A percentile compares a stretch with the other conserved stretches of the same genome.
Conservation (phyloP, 1,140 invertebrate genomes). For the Drosophila erecta region DNA sequence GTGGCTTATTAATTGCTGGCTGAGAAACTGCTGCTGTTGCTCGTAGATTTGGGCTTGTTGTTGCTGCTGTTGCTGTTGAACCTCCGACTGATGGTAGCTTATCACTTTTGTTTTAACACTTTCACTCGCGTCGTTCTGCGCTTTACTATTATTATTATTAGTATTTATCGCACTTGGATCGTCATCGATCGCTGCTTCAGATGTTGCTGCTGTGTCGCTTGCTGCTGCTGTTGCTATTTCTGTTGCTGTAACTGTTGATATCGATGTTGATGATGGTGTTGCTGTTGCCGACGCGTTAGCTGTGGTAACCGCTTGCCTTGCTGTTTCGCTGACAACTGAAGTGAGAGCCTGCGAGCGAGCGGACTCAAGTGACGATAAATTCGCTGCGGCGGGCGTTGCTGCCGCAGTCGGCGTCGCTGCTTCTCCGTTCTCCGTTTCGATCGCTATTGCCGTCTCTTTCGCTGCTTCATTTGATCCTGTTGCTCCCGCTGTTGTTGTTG, state of each 20-base stretch:
- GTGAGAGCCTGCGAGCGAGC: slow-evolving; percentile 64
- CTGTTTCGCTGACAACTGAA: slow-evolving; percentile 83
- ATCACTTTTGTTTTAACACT: slow-evolving; percentile 81
- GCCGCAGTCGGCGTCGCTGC: slow-evolving; percentile 36
- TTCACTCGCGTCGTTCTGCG: slow-evolving; percentile 65
- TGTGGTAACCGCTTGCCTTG: slow-evolving; percentile 76
- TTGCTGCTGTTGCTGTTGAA: slow-evolving; percentile 34
- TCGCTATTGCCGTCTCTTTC: slow-evolving; percentile 65
- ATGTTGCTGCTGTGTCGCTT: slow-evolving; percentile 17
- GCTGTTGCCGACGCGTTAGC: slow-evolving; percentile 33
- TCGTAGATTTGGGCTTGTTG: slow-evolving; percentile 46
- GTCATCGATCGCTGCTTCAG: slow-evolving; percentile 27
- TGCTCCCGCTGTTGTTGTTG: slow-evolving; percentile 44
- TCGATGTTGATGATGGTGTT: slow-evolving; percentile 9
- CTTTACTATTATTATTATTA: slow-evolving; percentile 33
- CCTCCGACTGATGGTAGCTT: slow-evolving; percentile 68
- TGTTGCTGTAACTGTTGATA: slow-evolving; percentile 27
- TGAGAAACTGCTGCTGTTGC: slow-evolving; percentile 52
- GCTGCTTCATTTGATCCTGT: slow-evolving; percentile 43
- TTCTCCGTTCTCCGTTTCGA: slow-evolving; percentile 23
- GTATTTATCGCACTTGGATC: slow-evolving; percentile 64
- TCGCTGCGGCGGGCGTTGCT: slow-evolving; percentile 60
- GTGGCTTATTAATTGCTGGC: slow-evolving; percentile 44
- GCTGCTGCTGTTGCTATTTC: slow-evolving; percentile 28
- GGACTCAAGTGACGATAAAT: slow-evolving; percentile 80